Base-by-base conservation (phyloP, 2,113 vertebrate genomes). In the Dermatemys mawii region DNA sequence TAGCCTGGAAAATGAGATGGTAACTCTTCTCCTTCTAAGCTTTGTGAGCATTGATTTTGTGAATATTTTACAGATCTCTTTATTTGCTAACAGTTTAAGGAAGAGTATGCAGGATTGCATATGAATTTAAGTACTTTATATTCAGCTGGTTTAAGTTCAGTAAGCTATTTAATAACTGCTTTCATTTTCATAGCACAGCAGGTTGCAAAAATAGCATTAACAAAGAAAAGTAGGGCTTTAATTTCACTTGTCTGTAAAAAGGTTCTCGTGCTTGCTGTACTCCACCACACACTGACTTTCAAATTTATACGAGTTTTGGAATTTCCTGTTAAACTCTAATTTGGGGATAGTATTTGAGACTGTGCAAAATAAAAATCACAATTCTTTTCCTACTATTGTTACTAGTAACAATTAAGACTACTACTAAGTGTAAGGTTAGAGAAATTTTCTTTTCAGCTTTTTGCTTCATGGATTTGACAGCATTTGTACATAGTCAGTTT, bases 31-130 rank as follows among this genome's bases (percentile, higher is more conserved):
- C 75, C 79, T 11, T 83, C 78, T 60, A 54, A 78, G 35, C 27
- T 53, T 85, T 53, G 27, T 60, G 29, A 60, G 57, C 57, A 60
- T 44, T 83, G 79, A 3, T 29, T 89, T 60, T 70, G 0, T 26
- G 19, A 29, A 1, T 76, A 1, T 17, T 90, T 82, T 22, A 46
- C 79, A 0, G 0, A 46, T 6, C n/a, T 1, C 26, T 87, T 90
- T 38, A 73, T 73, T 73, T 41, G 38, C 21, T 73, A 0, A 0
- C 70, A 53, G 44, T 93, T 50, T 57, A 87, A 16, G 22, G 26
- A 91, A 54, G 54, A 91, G 22, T 79, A 48, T 1, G 0, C 27
- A 73, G 54, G 75, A 89, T 60, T 87, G 5, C 11, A 41, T 51
- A 38, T 60, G 63, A 89, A 87, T 46, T 11, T 67, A n/a, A 6